Evolutionary conservation across 1,140 invertebrate species (phyloP).

Genomic region (Ectropis grisescens): DNA sequence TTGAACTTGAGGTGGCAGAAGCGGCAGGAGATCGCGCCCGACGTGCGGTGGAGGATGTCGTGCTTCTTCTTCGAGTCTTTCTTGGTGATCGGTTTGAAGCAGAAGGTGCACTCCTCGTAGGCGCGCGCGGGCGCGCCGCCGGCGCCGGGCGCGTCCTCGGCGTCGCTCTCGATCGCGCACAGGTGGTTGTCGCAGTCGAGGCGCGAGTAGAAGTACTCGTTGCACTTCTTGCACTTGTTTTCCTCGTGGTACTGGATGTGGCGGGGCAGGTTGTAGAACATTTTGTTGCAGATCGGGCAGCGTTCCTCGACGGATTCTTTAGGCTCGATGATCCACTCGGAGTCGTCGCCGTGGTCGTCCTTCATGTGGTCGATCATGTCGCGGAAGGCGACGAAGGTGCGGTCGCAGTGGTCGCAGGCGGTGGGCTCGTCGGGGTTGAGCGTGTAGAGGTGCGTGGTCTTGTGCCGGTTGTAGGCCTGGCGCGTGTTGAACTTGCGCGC

Average conservation of each 20-base stretch:
- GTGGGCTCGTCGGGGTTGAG: conserved; percentile 54
- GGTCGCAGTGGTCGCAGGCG: conserved; percentile 61
- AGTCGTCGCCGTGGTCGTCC: conserved; percentile 52
- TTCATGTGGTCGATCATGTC: conserved; percentile 62
- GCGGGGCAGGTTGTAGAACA: conserved; percentile 53
- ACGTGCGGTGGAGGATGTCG: conserved; percentile 42
- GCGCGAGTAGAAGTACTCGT: conserved; percentile 57
- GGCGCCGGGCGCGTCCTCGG: conserved; percentile 23
- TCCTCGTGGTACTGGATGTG: conserved; percentile 64
- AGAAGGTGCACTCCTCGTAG: conserved; percentile 63
- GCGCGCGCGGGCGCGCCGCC: conserved; percentile 16
- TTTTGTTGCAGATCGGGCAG: conserved; percentile 60
- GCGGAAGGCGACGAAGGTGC: conserved; percentile 55
- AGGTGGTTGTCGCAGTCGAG: conserved; percentile 51
- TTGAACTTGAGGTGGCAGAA: conserved; percentile 62
- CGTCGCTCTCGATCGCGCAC: conserved; percentile 58
- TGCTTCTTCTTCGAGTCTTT: conserved; percentile 43
- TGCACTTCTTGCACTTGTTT: conserved; percentile 62
- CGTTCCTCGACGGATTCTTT: conserved; percentile 50
- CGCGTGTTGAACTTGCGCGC: conserved; percentile 51
- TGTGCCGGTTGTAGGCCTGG: conserved; percentile 52
- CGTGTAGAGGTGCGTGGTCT: conserved; percentile 49
- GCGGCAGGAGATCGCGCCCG: conserved; percentile 56
- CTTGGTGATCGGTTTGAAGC: conserved; percentile 56
- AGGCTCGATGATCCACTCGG: conserved; percentile 53